Base-by-base conservation (phyloP, 2,113 vertebrate genomes). In the Corythornis vintsioides region DNA sequence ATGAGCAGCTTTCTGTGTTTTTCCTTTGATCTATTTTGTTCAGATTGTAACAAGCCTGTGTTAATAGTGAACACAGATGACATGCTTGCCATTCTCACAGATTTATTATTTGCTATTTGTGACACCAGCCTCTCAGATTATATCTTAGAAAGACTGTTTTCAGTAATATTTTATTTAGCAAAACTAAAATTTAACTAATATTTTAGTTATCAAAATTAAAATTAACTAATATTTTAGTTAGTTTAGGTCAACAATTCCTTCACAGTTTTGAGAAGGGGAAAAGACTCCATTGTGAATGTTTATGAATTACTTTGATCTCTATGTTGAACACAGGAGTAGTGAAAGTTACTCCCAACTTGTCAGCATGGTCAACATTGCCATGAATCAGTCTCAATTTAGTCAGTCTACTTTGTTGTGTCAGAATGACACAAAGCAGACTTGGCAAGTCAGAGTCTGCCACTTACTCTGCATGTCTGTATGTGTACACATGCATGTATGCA, bases 391-490 rank as follows among this genome's bases (percentile, higher is more conserved):
- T 77, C 22, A 77, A 8, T 3, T 45, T 59, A 70, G 22, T 64
- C 56, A 52, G 33, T 18, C 26, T 64, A 19, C 48, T 63, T 48
- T 56, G 14, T 35, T 83, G 15, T 47, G 56, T 53, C 45, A 65
- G 52, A 47, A 29, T 10, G 13, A 60, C 22, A n/a, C 21, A 86
- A 76, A 85, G 22, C 31, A 70, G 66, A 72, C 13, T 59, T 50
- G 21, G 24, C 55, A 52, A 73, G 28, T 24, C 28, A 83, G 9
- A 52, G 17, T 86, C 33, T 45, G 25, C 50, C 70, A 65, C 18
- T 57, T 66, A 19, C 14, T 60, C 73, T 31, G 33, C 0, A 0
- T 45, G 20, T 38, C 17, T 20, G 2, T 55, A 10, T 56, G 13
- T 60, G 33, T 40, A 47, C 47, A 47, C 19, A 47, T 47, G 18